Conservation (phyloP, 2,113 vertebrate species). For the Colistium nudipinnis region DNA sequence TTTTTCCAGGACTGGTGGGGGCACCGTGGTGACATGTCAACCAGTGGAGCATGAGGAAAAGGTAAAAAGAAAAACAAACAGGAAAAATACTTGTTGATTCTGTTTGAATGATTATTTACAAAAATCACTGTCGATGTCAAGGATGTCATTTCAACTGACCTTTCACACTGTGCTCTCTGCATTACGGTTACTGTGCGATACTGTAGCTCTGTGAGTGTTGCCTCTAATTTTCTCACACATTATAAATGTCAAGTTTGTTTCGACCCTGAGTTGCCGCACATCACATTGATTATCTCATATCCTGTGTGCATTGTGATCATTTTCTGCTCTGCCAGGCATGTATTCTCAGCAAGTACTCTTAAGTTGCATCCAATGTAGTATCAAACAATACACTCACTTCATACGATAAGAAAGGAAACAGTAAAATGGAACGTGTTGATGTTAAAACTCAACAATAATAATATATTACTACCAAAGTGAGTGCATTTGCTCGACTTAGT, state of each 20-base stretch:
- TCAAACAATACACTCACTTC: slow-evolving; percentile 45
- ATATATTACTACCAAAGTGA: slow-evolving; percentile 39
- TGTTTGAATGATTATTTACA: neutral
- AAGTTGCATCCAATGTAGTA: slow-evolving; percentile 30
- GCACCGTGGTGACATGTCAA: slow-evolving; percentile 65
- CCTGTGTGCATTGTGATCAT: slow-evolving; percentile 46
- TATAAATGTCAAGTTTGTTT: slow-evolving; percentile 41
- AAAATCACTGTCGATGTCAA: slow-evolving; percentile 12
- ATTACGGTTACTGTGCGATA: slow-evolving; percentile 72
- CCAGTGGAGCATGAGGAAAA: slow-evolving; percentile 90
- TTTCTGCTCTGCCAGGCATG: slow-evolving; percentile 65
- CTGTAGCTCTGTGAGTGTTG: slow-evolving; percentile 82
- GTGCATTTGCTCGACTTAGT: slow-evolving; percentile 54
- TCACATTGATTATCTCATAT: slow-evolving; percentile 45
- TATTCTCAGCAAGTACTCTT: slow-evolving; percentile 16
- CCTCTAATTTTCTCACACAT: slow-evolving; percentile 63
- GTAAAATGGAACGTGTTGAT: slow-evolving; percentile 19
- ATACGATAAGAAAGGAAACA: slow-evolving; percentile 2
- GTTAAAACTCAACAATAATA: neutral
- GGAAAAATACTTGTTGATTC: neutral
- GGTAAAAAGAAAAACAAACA: slow-evolving; percentile 74
- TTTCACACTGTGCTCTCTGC: slow-evolving; percentile 75
- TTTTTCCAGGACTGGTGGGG: slow-evolving; percentile 87
- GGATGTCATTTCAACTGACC: slow-evolving; percentile 64
- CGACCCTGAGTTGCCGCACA: slow-evolving; percentile 44